Conservation (phyloP, 2,888 invertebrate species). For the Cerastis leucographa region DNA sequence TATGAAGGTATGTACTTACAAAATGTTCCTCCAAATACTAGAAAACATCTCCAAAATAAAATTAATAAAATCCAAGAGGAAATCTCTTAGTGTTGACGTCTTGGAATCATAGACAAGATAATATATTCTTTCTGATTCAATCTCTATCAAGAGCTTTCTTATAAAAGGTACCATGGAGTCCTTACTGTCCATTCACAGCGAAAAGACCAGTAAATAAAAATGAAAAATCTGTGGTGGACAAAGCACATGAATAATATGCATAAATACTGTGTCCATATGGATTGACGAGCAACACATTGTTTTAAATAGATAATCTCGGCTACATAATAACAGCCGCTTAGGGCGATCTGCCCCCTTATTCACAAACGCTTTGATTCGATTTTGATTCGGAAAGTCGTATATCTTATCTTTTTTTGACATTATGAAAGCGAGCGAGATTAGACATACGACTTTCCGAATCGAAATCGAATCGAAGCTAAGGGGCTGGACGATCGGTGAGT, state of each 20-base stretch:
- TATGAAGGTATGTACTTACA: constrained; percentile 28
- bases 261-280: neutral
- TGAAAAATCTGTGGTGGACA: neutral
- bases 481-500: too few species aligned
- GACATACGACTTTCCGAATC: too few species aligned
- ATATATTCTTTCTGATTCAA: neutral
- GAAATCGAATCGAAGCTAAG: too few species aligned
- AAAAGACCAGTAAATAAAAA: neutral
- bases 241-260: neutral
- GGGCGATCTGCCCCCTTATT: too few species aligned
- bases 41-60: constrained; percentile 39
- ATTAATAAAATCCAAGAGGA: constrained; percentile 7
- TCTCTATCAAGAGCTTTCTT: neutral
- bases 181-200: too few species aligned
- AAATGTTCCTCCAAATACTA: constrained; percentile 22
- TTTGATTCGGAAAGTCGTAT: too few species aligned
- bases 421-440: too few species aligned
- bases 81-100: neutral
- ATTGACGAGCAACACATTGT: neutral
- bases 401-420: too few species aligned
- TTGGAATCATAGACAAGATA: neutral
- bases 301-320: too few species aligned
- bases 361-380: too few species aligned
- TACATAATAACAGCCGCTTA: too few species aligned
- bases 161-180: constrained; percentile 16